phyloP scores from a whole-genome alignment of 2,113 vertebrate genomes.

The Tamias sibiricus region DNA sequence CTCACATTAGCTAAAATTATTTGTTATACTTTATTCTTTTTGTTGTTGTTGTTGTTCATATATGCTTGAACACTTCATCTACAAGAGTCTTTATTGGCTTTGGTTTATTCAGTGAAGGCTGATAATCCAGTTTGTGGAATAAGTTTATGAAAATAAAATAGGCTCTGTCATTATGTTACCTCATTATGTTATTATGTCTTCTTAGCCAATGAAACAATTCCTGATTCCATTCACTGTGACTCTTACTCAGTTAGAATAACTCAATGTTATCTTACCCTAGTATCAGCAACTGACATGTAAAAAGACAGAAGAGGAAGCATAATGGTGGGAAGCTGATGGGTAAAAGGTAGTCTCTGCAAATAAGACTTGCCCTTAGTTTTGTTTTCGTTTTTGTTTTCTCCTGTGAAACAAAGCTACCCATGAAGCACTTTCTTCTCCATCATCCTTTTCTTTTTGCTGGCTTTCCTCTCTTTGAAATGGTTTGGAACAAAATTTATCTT shows the following conservation, averaged over 20 bases:
- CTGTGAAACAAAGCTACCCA: neutral
- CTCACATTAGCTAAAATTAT: slow-evolving; percentile 30
- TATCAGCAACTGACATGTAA: neutral
- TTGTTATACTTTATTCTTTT: slow-evolving; percentile 48
- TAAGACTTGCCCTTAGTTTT: neutral
- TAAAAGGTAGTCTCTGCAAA: neutral
- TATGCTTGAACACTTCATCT: neutral
- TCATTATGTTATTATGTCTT: no score
- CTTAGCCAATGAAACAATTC: neutral
- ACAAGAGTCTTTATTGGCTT: neutral
- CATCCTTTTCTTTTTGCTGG: neutral
- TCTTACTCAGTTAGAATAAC: neutral
- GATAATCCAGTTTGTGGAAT: neutral
- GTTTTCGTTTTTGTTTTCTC: neutral
- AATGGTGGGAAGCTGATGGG: neutral
- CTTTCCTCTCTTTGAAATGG: neutral
- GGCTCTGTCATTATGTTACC: neutral
- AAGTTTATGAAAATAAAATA: neutral
- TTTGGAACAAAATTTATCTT: neutral
- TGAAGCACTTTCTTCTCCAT: neutral
- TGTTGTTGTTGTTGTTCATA: neutral
- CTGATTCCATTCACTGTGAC: neutral
- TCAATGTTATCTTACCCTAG: neutral
- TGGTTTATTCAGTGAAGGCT: neutral
- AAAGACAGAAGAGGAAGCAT: neutral